These are phyloP conservation scores for Drosophila gunungcola DNA, from an alignment of 1,140 invertebrate genomes.

Conservation along the genomic window DNA sequence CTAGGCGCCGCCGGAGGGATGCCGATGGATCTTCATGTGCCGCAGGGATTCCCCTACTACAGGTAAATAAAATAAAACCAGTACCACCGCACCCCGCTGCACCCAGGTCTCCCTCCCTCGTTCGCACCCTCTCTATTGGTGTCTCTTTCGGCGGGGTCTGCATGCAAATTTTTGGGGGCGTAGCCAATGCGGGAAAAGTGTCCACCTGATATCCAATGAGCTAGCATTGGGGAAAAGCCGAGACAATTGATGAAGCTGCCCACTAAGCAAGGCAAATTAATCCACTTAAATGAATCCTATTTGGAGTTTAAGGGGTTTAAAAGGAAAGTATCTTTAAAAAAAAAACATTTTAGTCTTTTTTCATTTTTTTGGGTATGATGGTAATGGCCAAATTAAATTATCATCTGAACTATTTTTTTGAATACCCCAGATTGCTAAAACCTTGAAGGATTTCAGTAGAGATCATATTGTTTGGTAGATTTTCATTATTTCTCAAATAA, in stretches of 20 bases:
- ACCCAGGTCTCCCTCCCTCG: slow-evolving; percentile 3
- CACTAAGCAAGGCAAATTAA: slow-evolving; percentile 16
- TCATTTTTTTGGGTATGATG: too few species aligned
- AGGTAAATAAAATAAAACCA: slow-evolving; percentile 86
- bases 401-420: too few species aligned
- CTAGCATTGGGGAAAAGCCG: slow-evolving; percentile 1
- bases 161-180: slow-evolving; percentile 63
- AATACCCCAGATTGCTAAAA: too few species aligned
- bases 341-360: too few species aligned
- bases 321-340: too few species aligned
- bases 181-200: slow-evolving; percentile 47
- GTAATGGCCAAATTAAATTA: too few species aligned
- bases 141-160: slow-evolving; percentile 23
- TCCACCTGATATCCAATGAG: slow-evolving; percentile 33
- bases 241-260: slow-evolving; percentile 8
- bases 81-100: slow-evolving; percentile 28
- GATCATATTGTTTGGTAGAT: too few species aligned
- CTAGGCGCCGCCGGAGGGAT: slow-evolving; percentile 85
- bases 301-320: neutral
- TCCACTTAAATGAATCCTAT: slow-evolving; percentile 6
- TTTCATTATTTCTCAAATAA: too few species aligned
- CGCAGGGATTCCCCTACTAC: slow-evolving; percentile 94
- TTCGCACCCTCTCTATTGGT: slow-evolving; percentile 3
- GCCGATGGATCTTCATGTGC: slow-evolving; percentile 94
- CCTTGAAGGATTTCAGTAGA: too few species aligned